Evolutionary conservation across 2,888 invertebrate species (phyloP).

Genomic region (Carcina quercana): DNA sequence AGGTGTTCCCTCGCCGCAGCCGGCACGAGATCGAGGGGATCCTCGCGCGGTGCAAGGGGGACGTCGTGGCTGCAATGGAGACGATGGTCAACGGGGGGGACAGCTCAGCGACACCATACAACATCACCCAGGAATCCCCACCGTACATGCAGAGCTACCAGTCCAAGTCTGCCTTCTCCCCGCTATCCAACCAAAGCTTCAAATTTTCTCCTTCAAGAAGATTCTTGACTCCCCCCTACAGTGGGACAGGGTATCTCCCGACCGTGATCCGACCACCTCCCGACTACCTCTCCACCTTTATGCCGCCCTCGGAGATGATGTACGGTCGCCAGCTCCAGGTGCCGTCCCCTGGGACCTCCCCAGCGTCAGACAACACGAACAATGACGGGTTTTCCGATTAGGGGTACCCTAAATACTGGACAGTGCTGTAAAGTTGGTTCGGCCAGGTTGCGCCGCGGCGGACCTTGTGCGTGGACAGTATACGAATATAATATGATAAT

Average conservation of each 20-base stretch:
- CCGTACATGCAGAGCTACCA: slow-evolving; percentile 66
- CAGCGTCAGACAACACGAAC: slow-evolving; percentile 67
- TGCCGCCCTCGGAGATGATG: slow-evolving; percentile 64
- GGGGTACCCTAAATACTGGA: slow-evolving; percentile 35
- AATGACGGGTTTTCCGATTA: slow-evolving; percentile 70
- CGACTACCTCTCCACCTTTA: slow-evolving; percentile 58
- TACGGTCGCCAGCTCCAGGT: slow-evolving; percentile 62
- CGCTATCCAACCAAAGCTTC: slow-evolving; percentile 77
- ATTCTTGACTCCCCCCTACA: slow-evolving; percentile 87
- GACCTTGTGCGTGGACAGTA: not conserved
- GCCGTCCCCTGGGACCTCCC: slow-evolving; percentile 65
- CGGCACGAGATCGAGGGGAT: slow-evolving; percentile 90
- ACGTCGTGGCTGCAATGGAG: slow-evolving; percentile 95
- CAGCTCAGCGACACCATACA: slow-evolving; percentile 39
- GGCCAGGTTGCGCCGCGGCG: no score
- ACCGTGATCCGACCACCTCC: slow-evolving; percentile 80
- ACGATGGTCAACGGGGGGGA: slow-evolving; percentile 83
- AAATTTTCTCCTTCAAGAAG: slow-evolving; percentile 81
- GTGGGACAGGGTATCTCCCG: slow-evolving; percentile 87
- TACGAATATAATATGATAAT: not conserved
- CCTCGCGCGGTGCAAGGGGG: slow-evolving; percentile 88
- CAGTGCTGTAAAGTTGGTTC: slow-evolving; percentile 23
- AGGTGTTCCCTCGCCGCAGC: slow-evolving; percentile 92
- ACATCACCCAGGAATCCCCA: slow-evolving; percentile 55
- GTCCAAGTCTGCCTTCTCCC: slow-evolving; percentile 86